Conservation (phyloP, 92 coral and sea anemone species). For the Anthopleura xanthogrammica region DNA sequence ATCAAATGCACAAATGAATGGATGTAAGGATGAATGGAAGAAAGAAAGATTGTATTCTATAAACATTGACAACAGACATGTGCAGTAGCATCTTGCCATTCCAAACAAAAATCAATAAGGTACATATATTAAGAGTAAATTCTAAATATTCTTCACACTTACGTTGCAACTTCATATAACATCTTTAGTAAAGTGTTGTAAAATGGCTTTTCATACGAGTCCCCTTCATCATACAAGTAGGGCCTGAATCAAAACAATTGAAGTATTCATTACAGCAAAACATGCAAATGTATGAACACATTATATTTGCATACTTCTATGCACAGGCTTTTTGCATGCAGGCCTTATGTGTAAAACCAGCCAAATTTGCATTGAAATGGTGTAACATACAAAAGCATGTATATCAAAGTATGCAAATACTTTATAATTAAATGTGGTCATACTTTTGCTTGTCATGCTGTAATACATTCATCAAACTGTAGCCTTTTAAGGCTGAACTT, state of each 20-base stretch:
- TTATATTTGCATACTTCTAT: no score
- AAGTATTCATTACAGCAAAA: background rate
- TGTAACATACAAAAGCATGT: no score
- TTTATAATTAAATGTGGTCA: no score
- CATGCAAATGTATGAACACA: no score
- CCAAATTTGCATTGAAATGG: no score
- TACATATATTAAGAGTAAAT: background rate
- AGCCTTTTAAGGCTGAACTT: background rate
- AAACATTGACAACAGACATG: no score
- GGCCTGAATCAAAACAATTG: slow-evolving; percentile 57
- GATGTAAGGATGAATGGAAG: background rate
- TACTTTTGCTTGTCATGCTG: no score
- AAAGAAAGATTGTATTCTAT: no score
- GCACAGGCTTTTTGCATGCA: no score
- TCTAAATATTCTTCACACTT: slow-evolving; percentile 31
- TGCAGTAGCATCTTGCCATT: background rate
- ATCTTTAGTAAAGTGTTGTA: slow-evolving; percentile 84
- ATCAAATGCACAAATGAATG: background rate
- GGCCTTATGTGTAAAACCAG: background rate
- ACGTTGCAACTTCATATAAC: slow-evolving; percentile 97
- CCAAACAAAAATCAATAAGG: background rate
- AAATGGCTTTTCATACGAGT: slow-evolving; percentile 92
- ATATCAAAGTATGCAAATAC: no score
- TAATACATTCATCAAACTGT: no score
- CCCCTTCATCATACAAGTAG: slow-evolving; percentile 92